Evolutionary conservation across 2,888 invertebrate species (phyloP).

Genomic region (Ormyrus nitidulus): DNA sequence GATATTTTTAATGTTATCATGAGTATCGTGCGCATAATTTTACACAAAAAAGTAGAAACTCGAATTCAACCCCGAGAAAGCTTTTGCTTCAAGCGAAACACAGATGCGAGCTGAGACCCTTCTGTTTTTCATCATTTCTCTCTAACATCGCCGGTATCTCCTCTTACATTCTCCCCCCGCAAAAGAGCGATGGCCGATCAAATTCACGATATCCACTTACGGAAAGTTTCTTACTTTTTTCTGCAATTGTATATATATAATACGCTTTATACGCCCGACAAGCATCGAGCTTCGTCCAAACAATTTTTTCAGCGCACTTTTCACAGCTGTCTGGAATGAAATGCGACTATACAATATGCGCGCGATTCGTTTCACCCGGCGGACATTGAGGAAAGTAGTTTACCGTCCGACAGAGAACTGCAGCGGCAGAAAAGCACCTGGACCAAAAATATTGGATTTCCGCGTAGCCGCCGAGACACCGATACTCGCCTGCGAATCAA

Average conservation of each 20-base stretch:
- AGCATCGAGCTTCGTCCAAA: neutral
- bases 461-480: slow-evolving; percentile 54
- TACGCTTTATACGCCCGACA: neutral
- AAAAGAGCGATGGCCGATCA: too few relatives aligned
- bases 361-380: slow-evolving; percentile 12
- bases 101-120: too few relatives aligned
- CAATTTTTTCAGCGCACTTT: slow-evolving; percentile 24
- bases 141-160: too few relatives aligned
- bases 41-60: too few relatives aligned
- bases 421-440: slow-evolving; percentile 14
- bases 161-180: too few relatives aligned
- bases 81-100: too few relatives aligned
- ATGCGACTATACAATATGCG: slow-evolving; percentile 23
- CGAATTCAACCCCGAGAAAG: too few relatives aligned
- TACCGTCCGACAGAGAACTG: slow-evolving; percentile 39
- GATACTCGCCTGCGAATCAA: slow-evolving; percentile 60
- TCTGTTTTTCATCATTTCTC: too few relatives aligned
- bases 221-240: too few relatives aligned
- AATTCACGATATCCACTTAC: too few relatives aligned
- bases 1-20: too few relatives aligned
- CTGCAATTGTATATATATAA: neutral
- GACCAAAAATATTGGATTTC: slow-evolving; percentile 53
- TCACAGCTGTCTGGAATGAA: slow-evolving; percentile 41
- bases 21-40: too few relatives aligned
- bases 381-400: slow-evolving; percentile 38